Evolutionary conservation across 1,140 invertebrate genomes (phyloP).

Genomic region (Sycophaga agraensis): DNA sequence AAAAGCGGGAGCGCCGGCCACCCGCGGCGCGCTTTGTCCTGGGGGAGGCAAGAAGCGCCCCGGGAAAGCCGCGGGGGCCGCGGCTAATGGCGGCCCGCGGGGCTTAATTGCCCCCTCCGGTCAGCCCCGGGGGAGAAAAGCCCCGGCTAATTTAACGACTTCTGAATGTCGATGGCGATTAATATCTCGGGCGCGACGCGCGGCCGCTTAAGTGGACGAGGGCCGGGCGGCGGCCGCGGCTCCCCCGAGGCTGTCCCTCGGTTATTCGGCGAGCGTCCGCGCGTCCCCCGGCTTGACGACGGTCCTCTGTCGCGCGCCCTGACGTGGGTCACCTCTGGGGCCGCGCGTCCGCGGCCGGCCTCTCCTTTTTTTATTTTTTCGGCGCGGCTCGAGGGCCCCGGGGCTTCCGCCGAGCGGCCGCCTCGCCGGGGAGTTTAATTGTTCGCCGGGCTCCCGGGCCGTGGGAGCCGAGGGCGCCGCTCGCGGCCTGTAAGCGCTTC

Average conservation of each 20-base stretch:
- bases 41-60: no score
- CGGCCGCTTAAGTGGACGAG: neutral
- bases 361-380: neutral
- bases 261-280: slow-evolving; percentile 24
- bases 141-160: slow-evolving; percentile 30
- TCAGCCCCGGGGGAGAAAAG: no score
- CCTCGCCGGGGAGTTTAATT: no score
- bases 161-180: slow-evolving; percentile 30
- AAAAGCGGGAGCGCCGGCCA: no score
- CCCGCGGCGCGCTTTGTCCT: no score
- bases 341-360: neutral
- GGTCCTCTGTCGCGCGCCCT: slow-evolving; percentile 8
- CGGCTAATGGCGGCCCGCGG: slow-evolving; percentile 30
- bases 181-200: slow-evolving; percentile 19
- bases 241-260: slow-evolving; percentile 26
- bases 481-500: no score
- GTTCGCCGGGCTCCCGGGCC: no score
- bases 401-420: no score
- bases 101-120: slow-evolving; percentile 29
- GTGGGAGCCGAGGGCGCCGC: no score
- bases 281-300: slow-evolving; percentile 19
- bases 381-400: no score
- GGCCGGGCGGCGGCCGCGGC: no score
- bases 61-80: neutral
- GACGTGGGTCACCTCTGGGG: slow-evolving; percentile 15